Evolutionary conservation across 2,797 vertebrate species (phyloP), one percentile per base, ranked within the genome.

Genomic region (Capromys pilorides): DNA sequence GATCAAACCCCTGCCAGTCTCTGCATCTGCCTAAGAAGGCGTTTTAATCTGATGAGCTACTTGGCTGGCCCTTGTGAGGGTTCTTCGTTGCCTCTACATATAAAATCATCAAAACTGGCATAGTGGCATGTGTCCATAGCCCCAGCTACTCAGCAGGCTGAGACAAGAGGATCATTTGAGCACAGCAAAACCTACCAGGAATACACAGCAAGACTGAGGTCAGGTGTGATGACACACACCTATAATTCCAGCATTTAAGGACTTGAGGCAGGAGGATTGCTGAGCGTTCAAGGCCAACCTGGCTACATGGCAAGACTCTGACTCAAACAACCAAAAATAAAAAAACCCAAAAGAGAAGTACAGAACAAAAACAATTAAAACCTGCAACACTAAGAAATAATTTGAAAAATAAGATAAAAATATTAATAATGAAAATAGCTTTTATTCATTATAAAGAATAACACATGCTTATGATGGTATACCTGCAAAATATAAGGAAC

Each of bases 401-500:
- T 88, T n/a, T 86, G 83, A 89, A 51, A 94, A 66, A 92, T 87
- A 73, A 92, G 51, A 85, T 78, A 2, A 73, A 83, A 90, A 85
- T 64, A 80, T 69, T 54, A 91, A 91, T 93, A 93, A 69, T 77
- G 89, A 94, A 89, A 83, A 57, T 78, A 73, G 49, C 36, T 86
- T 86, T 79, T 86, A 62, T 67, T 83, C 33, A 45, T 2, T 59
- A 19, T 91, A 85, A 92, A 96, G 96, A 96, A 36, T 83, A 85
- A 94, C 41, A 73, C 39, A 86, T 14, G n/a, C 18, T 95, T 80
- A 92, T 33, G 41, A 85, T 2, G 77, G 28, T 62, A 45, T 84
- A 89, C 75, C 67, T 93, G 24, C 78, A 96, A 93, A 93, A 57
- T 19, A 51, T 16, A 83, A 28, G 26, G 22, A 90, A 24, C 45